Evolutionary conservation across 2,797 vertebrate genomes (phyloP), one percentile per base, ranked within the genome.

Genomic region (Halcyon leucocephala): DNA sequence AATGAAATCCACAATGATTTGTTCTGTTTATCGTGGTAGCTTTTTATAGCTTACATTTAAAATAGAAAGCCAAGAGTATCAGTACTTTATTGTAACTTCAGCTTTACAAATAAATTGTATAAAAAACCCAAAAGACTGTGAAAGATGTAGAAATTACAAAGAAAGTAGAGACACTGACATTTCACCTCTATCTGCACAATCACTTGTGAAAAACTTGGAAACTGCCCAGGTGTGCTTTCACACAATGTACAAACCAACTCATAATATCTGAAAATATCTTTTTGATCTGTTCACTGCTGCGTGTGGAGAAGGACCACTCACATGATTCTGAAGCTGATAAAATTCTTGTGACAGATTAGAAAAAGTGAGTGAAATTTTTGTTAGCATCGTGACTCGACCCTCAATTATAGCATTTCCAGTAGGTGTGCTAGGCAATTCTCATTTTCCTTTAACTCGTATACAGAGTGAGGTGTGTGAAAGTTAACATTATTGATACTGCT

Each of bases 401-500:
- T 85, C 85, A 88, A 15, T 93, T 73, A 70, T 12, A 49, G 60
- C 3, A 5, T 49, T 58, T 2, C 79, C 85, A 87, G 55, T 69
- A 87, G 60, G 29, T 54, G 46, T 26, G 8, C 42, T 16, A 22
- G 64, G 71, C 71, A 91, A 91, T 77, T 93, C 86, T 94, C 85
- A 80, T 93, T 93, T 94, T 66, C 93, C 79, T 91, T 82, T 91
- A 93, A 73, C 64, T 96, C 0, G 1, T 51, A 73, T 90, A 51
- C 85, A 87, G 79, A 61, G 74, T 85, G 92, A 80, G 93, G n/a
- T 62, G 66, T 72, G 74, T 85, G 79, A 91, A 91, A 95, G 71
- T 82, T 93, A 80, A 70, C 1, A 1, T 58, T 87, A 78, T 73
- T 85, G 90, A 62, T 87, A 73, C 55, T 0, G 0, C 1, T 8